phyloP scores from a whole-genome alignment of 2,113 vertebrate genomes.

The Carassius gibelio region DNA sequence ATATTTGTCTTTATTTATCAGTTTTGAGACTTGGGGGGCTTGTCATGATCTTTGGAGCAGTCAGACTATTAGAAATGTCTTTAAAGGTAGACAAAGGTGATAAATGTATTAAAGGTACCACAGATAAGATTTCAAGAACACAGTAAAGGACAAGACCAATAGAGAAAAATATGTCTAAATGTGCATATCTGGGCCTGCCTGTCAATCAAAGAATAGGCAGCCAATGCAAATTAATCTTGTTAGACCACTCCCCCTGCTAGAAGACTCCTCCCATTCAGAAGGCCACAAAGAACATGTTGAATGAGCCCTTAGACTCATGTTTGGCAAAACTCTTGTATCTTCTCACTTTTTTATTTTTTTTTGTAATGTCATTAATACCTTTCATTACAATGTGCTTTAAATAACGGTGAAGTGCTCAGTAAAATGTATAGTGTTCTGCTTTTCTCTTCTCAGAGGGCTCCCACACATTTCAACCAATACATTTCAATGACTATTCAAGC shows the following conservation, averaged over 20 bases:
- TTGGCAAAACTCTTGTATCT: slow-evolving; percentile 23
- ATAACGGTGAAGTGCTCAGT: background rate
- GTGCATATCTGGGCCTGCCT: background rate
- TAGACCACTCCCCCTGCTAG: slow-evolving; percentile 10
- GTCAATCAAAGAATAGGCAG: background rate
- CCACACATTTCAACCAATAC: background rate
- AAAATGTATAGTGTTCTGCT: background rate
- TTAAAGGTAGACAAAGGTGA: slow-evolving; percentile 10
- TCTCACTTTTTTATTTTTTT: background rate
- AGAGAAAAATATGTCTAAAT: background rate
- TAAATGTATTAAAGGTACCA: background rate
- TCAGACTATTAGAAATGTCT: background rate
- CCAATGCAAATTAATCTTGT: background rate
- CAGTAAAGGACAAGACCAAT: background rate
- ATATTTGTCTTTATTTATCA: slow-evolving; percentile 1
- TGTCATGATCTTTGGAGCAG: background rate
- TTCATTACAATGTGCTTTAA: background rate
- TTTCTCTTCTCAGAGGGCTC: background rate
- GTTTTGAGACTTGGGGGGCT: background rate
- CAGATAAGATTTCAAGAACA: background rate
- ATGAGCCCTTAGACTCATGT: background rate
- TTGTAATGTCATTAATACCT: background rate
- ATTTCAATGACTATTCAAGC: too few species aligned
- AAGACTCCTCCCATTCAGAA: slow-evolving; percentile 43
- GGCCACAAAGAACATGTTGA: slow-evolving; percentile 34